Base-by-base conservation (phyloP, 2,888 invertebrate genomes). In the Physocephala rufipes region DNA sequence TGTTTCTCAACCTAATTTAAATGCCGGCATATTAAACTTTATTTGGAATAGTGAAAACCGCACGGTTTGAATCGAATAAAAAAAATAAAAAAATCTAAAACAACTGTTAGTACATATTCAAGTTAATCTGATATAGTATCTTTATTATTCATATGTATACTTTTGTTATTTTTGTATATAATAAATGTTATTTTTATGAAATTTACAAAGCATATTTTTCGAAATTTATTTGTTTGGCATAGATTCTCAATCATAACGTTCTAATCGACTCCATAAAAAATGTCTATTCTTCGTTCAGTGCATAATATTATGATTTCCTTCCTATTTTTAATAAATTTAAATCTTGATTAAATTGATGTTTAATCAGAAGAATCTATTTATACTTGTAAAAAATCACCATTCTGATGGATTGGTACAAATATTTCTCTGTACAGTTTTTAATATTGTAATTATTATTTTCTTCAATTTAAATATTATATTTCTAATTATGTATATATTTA, bases 111-210 rank as follows among this genome's bases (percentile, higher is more conserved):
- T 28, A 24, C 16, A 51, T 30, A 16, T 51, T 53, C 4, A 43
- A 36, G 9, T 9, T 36, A 36, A 36, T 36, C 45, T 69, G 62
- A 49, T 53, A 69, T 68, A 67, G 71, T 73, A 73, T 70, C 70
- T 64, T 51, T 70, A 63, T 51, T n/a, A 63, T 70, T 68, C 65
- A 74, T 75, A 75, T 73, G 65, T 71, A 71, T 70, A 67, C 73
- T 73, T 73, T 73, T 73, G 73, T 66, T 55, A 53, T 55, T 66
- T 30, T 70, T 74, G 73, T 74, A 73, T 74, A 74, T 74, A 77
- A 75, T 78, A 74, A 73, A 74, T 73, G 69, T 75, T 71, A 73
- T 74, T 7, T 70, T 70, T 74, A 64, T 67, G 61, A 59, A 65
- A 67, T 68, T 53, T 67, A 72, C 65, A 51, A 68, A 59, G 24